These are phyloP conservation scores for Hypsopygia costalis DNA, from an alignment of 2,888 invertebrate genomes.

Conservation along the genomic window DNA sequence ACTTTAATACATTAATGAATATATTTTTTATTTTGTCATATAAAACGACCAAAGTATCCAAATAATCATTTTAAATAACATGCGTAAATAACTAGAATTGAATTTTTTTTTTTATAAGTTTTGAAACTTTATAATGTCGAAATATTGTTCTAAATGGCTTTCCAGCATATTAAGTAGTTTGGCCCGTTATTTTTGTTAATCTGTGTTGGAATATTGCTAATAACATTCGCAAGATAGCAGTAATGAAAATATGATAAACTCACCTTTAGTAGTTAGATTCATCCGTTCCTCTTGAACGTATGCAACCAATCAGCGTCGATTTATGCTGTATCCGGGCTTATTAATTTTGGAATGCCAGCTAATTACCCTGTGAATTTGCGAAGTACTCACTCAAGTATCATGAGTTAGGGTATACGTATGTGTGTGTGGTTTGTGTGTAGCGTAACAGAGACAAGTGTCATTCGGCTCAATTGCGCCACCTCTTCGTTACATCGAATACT, in stretches of 20 bases:
- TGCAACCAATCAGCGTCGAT: constrained; percentile 66
- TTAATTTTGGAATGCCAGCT: constrained; percentile 72
- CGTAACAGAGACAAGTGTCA: constrained; percentile 51
- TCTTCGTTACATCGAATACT: constrained; percentile 66
- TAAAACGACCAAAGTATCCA: too few relatives aligned
- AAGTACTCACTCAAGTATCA: constrained; percentile 66
- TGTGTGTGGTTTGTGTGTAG: constrained; percentile 44
- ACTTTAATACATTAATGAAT: too few relatives aligned
- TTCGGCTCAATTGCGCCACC: constrained; percentile 51
- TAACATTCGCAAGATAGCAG: constrained; percentile 16
- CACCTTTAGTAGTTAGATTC: constrained; percentile 77
- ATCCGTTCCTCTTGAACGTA: constrained; percentile 69
- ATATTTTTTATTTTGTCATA: too few relatives aligned
- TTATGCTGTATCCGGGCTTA: constrained; percentile 62
- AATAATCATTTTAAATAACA: too few relatives aligned
- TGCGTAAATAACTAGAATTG: too few relatives aligned
- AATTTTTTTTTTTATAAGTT: too few relatives aligned
- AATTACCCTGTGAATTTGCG: constrained; percentile 75
- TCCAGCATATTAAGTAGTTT: too few relatives aligned
- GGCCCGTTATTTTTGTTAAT: too few relatives aligned
- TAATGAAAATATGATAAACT: constrained; percentile 27
- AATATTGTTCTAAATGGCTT: too few relatives aligned
- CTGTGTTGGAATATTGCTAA: too few relatives aligned
- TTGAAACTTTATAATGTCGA: too few relatives aligned
- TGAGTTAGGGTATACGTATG: constrained; percentile 50